phyloP scores from a whole-genome alignment of 2,797 vertebrate genomes.

The Myiotriccus ornatus region DNA sequence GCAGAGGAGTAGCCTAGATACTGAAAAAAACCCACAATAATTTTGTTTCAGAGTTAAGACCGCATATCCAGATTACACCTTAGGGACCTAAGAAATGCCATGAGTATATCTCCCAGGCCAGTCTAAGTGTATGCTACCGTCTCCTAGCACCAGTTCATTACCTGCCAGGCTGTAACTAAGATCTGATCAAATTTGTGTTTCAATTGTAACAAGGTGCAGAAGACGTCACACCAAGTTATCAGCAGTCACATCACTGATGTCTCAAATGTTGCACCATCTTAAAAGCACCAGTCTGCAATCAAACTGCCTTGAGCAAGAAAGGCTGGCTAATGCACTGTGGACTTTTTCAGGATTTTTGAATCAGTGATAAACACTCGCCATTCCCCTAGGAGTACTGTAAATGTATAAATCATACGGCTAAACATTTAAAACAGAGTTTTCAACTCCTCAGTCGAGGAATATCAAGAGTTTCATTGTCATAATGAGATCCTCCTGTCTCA shows the following conservation, averaged over 20 bases:
- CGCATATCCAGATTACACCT: neutral
- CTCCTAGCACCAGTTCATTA: neutral
- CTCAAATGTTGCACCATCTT: neutral
- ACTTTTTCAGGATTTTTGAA: neutral
- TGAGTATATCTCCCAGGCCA: neutral
- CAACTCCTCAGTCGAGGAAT: neutral
- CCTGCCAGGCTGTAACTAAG: neutral
- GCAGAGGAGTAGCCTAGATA: neutral
- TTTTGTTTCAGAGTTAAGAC: neutral
- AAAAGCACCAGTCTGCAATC: neutral
- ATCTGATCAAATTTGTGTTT: neutral
- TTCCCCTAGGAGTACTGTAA: neutral
- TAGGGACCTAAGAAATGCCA: neutral
- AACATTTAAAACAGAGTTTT: neutral
- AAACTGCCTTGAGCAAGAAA: neutral
- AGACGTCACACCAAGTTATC: neutral
- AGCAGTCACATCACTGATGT: neutral
- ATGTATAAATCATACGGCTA: neutral
- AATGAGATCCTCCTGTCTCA: neutral
- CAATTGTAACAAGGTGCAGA: neutral
- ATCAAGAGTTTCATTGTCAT: neutral
- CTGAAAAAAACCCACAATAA: neutral
- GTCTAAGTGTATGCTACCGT: neutral
- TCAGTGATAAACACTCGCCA: neutral
- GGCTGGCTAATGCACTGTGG: rapidly evolving